Conservation (phyloP, 1,140 invertebrate species). For the Heliconius hewitsoni region DNA sequence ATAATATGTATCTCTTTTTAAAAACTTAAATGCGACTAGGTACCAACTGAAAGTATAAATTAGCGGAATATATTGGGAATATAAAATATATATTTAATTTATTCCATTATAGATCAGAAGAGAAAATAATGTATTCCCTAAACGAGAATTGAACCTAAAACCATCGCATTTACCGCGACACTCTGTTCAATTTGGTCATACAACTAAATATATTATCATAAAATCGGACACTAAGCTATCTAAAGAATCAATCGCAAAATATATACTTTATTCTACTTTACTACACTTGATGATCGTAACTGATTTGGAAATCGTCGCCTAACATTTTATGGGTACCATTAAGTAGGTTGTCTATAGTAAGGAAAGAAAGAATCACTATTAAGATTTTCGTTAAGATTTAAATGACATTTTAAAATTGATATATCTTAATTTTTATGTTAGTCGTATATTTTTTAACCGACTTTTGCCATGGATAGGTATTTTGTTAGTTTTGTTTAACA, state of each 20-base stretch:
- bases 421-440: constrained; percentile 6
- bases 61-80: too few species aligned
- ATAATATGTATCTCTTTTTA: too few species aligned
- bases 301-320: constrained; percentile 44
- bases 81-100: too few species aligned
- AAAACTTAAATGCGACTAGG: too few species aligned
- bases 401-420: not conserved
- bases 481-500: not conserved
- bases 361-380: not conserved
- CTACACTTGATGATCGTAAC: constrained; percentile 32
- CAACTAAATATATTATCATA: too few species aligned
- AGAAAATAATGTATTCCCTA: too few species aligned
- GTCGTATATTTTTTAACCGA: not conserved
- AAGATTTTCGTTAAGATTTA: constrained; percentile 10
- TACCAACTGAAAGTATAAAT: too few species aligned
- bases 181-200: too few species aligned
- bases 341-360: constrained; percentile 13
- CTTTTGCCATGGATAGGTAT: not conserved
- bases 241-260: constrained; percentile 33
- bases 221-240: not conserved
- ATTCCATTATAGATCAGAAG: too few species aligned
- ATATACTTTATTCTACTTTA: constrained; percentile 42
- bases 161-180: too few species aligned
- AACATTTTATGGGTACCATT: constrained; percentile 41
- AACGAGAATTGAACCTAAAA: too few species aligned